Evolutionary conservation across 1,140 invertebrate species (phyloP).

Genomic region (Drosophila erecta): DNA sequence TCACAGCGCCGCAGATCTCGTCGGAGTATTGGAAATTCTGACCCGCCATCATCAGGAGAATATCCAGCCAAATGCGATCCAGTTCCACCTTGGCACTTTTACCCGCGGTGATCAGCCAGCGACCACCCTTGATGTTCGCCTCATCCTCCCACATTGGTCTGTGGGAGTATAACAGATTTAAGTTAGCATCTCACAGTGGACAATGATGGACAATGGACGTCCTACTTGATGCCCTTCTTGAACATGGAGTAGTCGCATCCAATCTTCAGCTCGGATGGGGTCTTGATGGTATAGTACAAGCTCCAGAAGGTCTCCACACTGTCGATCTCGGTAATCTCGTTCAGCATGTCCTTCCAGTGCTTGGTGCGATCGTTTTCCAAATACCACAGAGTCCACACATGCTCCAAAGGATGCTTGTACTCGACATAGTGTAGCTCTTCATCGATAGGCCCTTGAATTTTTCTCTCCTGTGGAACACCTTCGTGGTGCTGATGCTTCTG

Average conservation of each 20-base stretch:
- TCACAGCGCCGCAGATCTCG: constrained; percentile 97
- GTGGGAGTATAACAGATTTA: constrained; percentile 88
- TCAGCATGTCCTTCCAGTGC: constrained; percentile 96
- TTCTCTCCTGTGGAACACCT: not conserved
- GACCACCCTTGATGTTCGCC: constrained; percentile 94
- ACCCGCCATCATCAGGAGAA: constrained; percentile 94
- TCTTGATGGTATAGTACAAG: constrained; percentile 98
- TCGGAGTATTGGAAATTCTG: constrained; percentile 97
- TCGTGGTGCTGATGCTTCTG: constrained; percentile 2
- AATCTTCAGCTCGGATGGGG: constrained; percentile 94
- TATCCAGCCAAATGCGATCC: constrained; percentile 97
- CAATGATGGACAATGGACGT: not conserved
- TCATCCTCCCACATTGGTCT: constrained; percentile 99
- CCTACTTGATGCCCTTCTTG: constrained; percentile 94
- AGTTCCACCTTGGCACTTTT: constrained; percentile 93
- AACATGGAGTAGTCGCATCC: constrained; percentile 99
- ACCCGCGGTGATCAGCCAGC: constrained; percentile 97
- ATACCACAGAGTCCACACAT: constrained; percentile 99
- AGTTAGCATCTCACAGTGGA: constrained; percentile 87
- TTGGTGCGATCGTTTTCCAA: constrained; percentile 96
- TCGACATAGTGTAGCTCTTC: constrained; percentile 40
- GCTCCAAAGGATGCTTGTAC: constrained; percentile 95
- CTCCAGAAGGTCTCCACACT: constrained; percentile 99
- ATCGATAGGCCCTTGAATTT: not conserved
- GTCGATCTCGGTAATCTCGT: constrained; percentile 96